Percentiles rank a stretch among this genome's conserved stretches.
These are phyloP conservation scores for Pogonus chalceus DNA, from an alignment of 1,140 invertebrate species.

Conservation along the genomic window DNA sequence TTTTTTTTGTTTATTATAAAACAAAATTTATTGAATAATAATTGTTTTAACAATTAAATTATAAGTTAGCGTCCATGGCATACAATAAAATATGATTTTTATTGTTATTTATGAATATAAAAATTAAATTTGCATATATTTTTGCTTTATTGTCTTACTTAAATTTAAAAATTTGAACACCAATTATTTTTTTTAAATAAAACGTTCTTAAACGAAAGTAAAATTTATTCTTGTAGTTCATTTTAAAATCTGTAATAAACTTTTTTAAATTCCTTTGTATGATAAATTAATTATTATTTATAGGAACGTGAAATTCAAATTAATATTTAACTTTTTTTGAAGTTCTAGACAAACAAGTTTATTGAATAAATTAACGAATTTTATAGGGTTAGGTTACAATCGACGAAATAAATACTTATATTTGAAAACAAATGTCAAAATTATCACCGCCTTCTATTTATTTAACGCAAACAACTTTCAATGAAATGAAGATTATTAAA, in stretches of 20 bases:
- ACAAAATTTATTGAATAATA: too few species aligned
- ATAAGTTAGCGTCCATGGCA: too few species aligned
- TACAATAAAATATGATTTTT: too few species aligned
- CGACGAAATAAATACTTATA: background rate
- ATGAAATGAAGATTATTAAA: background rate
- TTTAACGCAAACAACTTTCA: background rate
- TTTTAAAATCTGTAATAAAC: background rate
- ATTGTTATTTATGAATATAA: too few species aligned
- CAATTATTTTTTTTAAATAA: too few species aligned
- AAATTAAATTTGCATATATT: too few species aligned
- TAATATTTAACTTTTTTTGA: background rate
- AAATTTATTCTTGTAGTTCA: too few species aligned
- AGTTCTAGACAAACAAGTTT: constrained; percentile 1
- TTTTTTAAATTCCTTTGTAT: background rate
- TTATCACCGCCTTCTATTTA: background rate
- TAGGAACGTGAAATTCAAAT: background rate
- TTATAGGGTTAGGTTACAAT: background rate
- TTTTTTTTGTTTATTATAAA: too few species aligned
- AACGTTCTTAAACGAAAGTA: background rate
- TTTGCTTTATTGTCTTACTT: too few species aligned
- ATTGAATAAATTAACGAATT: background rate
- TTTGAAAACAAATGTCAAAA: background rate
- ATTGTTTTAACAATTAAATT: too few species aligned
- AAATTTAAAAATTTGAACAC: too few species aligned
- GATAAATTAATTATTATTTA: background rate